A percentile compares a stretch with the other conserved stretches of the same genome.
These are phyloP conservation scores for Euphydryas editha DNA, from an alignment of 2,888 invertebrate species.

Conservation along the genomic window DNA sequence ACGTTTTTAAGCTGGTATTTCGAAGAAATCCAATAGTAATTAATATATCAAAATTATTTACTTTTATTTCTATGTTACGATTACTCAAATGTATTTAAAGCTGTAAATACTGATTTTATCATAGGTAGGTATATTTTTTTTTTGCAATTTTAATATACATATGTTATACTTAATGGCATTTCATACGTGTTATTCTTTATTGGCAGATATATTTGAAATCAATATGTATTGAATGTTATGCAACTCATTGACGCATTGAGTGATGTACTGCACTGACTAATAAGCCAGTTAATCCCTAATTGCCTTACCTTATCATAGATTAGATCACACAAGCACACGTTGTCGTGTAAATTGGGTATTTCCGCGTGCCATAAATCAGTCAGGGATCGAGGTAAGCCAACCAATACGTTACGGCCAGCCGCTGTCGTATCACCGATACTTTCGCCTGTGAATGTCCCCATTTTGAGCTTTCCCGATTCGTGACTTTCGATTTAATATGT, in stretches of 20 bases:
- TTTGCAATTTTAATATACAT: too few relatives aligned
- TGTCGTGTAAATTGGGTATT: constrained; percentile 81
- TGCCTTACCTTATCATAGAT: constrained; percentile 57
- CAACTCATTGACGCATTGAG: background rate
- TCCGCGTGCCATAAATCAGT: constrained; percentile 79
- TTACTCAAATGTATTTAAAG: too few relatives aligned
- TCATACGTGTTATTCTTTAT: background rate
- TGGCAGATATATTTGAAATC: background rate
- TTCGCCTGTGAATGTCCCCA: constrained; percentile 41
- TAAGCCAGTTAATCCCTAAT: constrained; percentile 33
- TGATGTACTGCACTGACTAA: constrained; percentile 13
- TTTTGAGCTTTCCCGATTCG: constrained; percentile 30
- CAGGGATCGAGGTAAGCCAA: constrained; percentile 74
- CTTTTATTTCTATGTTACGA: too few relatives aligned
- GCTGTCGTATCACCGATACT: constrained; percentile 59
- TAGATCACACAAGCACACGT: constrained; percentile 54
- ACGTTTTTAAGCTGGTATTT: too few relatives aligned
- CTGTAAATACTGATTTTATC: too few relatives aligned
- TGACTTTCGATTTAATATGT: constrained; percentile 28
- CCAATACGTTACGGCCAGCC: constrained; percentile 73
- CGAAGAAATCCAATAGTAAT: background rate
- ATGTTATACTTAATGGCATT: too few relatives aligned
- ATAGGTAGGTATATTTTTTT: too few relatives aligned
- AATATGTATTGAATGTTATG: background rate
- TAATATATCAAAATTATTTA: background rate